A percentile compares a stretch with the other conserved stretches of the same genome.
Conservation (phyloP, 2,113 vertebrate genomes). For the Larimichthys polyactis region DNA sequence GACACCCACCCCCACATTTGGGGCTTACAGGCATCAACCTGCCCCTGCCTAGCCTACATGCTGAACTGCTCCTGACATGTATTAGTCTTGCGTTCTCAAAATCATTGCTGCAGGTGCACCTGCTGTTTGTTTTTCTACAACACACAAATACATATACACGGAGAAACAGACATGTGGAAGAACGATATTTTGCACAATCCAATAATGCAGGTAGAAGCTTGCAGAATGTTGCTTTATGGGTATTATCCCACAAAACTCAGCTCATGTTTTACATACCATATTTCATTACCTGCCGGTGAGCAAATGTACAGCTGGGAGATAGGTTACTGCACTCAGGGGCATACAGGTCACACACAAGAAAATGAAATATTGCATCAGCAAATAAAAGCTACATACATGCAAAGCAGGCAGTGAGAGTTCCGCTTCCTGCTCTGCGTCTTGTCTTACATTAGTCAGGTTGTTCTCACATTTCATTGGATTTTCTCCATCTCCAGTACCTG, state of each 20-base stretch:
- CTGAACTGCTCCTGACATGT: neutral
- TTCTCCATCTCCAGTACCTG: neutral
- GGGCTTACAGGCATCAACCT: neutral
- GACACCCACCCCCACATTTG: conserved; percentile 24
- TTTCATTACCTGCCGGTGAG: neutral
- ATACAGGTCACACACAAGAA: neutral
- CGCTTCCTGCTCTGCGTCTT: neutral
- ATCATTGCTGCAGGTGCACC: neutral
- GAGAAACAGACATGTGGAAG: neutral
- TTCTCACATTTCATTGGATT: neutral
- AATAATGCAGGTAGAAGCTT: neutral
- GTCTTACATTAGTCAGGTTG: neutral
- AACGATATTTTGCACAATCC: neutral
- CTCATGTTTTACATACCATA: neutral
- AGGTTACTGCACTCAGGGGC: neutral
- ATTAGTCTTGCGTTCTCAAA: neutral
- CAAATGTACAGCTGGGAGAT: neutral
- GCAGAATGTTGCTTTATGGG: too few species aligned
- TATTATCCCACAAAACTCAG: neutral
- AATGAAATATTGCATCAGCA: neutral
- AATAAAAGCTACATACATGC: conserved; percentile 5
- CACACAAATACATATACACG: neutral
- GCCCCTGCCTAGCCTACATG: conserved; percentile 10
- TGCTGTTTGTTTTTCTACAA: neutral
- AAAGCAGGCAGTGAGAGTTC: neutral